Percentiles rank a stretch among this genome's conserved stretches.
Conservation (phyloP, 1,140 invertebrate genomes). For the Rhagoletis pomonella region DNA sequence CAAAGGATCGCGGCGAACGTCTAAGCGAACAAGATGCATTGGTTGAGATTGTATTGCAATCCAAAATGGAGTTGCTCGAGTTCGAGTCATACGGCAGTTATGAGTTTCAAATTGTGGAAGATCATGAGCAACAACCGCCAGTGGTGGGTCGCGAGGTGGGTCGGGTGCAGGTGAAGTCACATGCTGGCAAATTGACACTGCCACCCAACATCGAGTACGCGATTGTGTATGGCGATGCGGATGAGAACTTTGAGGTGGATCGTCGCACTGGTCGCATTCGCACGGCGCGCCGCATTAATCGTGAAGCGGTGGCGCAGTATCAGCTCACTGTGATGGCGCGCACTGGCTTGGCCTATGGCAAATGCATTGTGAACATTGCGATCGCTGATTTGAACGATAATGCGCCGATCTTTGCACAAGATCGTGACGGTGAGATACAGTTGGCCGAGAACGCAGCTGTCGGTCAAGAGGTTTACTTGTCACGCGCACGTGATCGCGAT, state of each 20-base stretch:
- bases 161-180: conserved; percentile 80
- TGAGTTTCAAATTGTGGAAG: conserved; percentile 87
- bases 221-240: conserved; percentile 88
- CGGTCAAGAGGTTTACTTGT: conserved; percentile 92
- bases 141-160: conserved; percentile 83
- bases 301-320: conserved; percentile 87
- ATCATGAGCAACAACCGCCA: conserved; percentile 79
- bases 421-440: conserved; percentile 82
- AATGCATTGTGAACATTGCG: conserved; percentile 85
- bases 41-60: conserved; percentile 87
- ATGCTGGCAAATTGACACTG: conserved; percentile 62
- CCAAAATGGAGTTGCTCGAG: conserved; percentile 81
- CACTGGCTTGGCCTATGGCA: conserved; percentile 81
- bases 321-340: conserved; percentile 85
- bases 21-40: conserved; percentile 82
- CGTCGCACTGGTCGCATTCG: conserved; percentile 85
- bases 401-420: conserved; percentile 86
- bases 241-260: conserved; percentile 87
- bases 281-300: conserved; percentile 87
- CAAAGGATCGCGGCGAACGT: conserved; percentile 85
- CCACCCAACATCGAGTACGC: conserved; percentile 77
- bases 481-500: conserved; percentile 89
- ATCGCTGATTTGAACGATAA: conserved; percentile 96
- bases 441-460: conserved; percentile 92
- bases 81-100: conserved; percentile 84